A percentile compares a stretch with the other conserved stretches of the same genome.
Evolutionary conservation across 2,113 vertebrate genomes (phyloP).

Genomic region (Xenopus tropicalis): UCB_Xtro_10.0 CM004451.2:50646001-50646500

Average conservation of each 20-base stretch:
- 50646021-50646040: too few relatives aligned
- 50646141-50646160: slow-evolving; percentile 77
- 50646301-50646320: slow-evolving; percentile 82
- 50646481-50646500: slow-evolving; percentile 64
- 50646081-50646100: slow-evolving; percentile 50
- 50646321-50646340: slow-evolving; percentile 83
- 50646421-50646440: slow-evolving; percentile 77
- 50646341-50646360: slow-evolving; percentile 92
- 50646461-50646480: slow-evolving; percentile 66
- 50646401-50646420: slow-evolving; percentile 87
- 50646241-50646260: slow-evolving; percentile 90
- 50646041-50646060: slow-evolving; percentile 55
- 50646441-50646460: slow-evolving; percentile 67
- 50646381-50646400: slow-evolving; percentile 91
- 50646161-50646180: slow-evolving; percentile 85
- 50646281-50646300: slow-evolving; percentile 88
- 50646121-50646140: slow-evolving; percentile 76
- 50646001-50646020: too few relatives aligned
- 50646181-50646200: slow-evolving; percentile 90
- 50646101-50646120: slow-evolving; percentile 58
- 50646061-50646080: slow-evolving; percentile 56
- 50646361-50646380: slow-evolving; percentile 88
- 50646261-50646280: slow-evolving; percentile 90
- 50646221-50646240: slow-evolving; percentile 83
- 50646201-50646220: slow-evolving; percentile 84